phyloP scores from a whole-genome alignment of 2,113 vertebrate genomes.

The Lagopus leucura region DNA sequence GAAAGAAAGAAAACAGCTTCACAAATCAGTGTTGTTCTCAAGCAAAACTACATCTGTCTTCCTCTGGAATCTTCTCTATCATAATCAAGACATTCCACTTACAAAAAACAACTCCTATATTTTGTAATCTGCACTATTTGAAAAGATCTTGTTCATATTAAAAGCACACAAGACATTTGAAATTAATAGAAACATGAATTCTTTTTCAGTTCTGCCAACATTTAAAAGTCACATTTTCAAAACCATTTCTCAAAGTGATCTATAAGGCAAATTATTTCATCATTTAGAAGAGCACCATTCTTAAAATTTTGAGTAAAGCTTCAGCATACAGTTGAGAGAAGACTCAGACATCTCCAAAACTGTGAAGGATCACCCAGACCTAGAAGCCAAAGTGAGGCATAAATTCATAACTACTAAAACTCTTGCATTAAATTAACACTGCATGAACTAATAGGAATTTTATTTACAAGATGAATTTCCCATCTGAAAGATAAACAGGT shows the following conservation, averaged over 20 bases:
- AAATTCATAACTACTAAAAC: not conserved
- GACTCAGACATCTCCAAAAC: not conserved
- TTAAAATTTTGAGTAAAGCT: not conserved
- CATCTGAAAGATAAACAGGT: not conserved
- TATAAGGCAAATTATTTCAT: not conserved
- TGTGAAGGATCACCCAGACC: not conserved
- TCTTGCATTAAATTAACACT: not conserved
- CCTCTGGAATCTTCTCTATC: not conserved
- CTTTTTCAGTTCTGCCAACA: not conserved
- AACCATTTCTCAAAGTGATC: not conserved
- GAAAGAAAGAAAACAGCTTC: not conserved
- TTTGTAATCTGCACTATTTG: not conserved
- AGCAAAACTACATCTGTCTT: not conserved
- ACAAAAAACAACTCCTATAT: not conserved
- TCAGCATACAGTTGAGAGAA: not conserved
- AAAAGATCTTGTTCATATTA: not conserved
- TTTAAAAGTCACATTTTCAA: not conserved
- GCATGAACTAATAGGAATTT: not conserved
- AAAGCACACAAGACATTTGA: not conserved
- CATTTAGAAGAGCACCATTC: not conserved
- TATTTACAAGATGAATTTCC: slow-evolving; percentile 5
- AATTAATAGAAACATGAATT: not conserved
- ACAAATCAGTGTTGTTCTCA: not conserved
- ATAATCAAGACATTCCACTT: not conserved
- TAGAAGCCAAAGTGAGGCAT: not conserved